These are phyloP conservation scores for Unio pictorum DNA, from an alignment of 2,888 invertebrate genomes.

Conservation along the genomic window DNA sequence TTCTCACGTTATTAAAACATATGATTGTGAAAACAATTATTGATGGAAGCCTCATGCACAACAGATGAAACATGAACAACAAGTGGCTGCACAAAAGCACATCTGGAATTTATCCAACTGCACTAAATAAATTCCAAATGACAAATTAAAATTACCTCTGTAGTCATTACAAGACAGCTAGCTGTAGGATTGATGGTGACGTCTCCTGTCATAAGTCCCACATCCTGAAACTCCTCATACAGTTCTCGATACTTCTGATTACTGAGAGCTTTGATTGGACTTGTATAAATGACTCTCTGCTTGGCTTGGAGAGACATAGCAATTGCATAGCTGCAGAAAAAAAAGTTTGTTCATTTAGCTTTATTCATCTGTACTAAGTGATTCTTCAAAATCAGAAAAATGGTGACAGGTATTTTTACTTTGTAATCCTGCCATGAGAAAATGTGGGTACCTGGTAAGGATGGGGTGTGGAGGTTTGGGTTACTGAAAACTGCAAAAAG, in stretches of 20 bases:
- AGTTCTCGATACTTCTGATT: conserved; percentile 99
- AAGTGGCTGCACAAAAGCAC: background rate
- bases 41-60: no score
- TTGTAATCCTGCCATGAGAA: no score
- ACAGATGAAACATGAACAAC: background rate
- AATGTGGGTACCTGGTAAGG: no score
- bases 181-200: conserved; percentile 99
- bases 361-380: no score
- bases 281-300: conserved; percentile 99
- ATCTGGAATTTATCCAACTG: background rate
- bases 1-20: no score
- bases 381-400: no score
- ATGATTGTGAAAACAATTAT: no score
- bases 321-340: conserved; percentile 83
- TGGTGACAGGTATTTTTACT: no score
- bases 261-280: conserved; percentile 98
- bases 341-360: no score
- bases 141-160: conserved; percentile 77
- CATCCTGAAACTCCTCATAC: conserved; percentile 95
- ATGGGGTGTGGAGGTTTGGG: no score
- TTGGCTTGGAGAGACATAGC: conserved; percentile 93
- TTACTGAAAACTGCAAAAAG: no score
- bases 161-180: conserved; percentile 99
- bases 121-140: background rate
- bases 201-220: conserved; percentile 98